Base-by-base conservation (phyloP, 2,888 invertebrate genomes). In the Drosophila ustulata region DNA sequence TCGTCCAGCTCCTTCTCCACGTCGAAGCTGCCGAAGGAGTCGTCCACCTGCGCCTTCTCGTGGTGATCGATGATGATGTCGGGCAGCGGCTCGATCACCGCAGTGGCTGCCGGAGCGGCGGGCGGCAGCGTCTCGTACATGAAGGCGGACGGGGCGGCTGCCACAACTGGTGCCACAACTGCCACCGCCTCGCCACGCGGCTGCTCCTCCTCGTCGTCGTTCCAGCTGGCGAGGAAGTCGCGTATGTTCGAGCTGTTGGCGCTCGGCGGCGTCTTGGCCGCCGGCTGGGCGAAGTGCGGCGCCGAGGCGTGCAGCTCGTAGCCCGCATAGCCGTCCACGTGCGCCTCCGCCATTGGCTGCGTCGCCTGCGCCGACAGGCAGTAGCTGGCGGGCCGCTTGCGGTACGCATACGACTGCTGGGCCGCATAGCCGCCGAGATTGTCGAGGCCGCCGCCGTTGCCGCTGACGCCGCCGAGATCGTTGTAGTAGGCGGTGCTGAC, bases 11-110 rank as follows among this genome's bases (percentile, higher is more conserved):
- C 91, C 62, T 91, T 91, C 52, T 91, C 91, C 18, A 91, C 91
- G 76, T 91, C 91, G 53, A 91, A 91, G 46, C 87, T 83, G 34
- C 67, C 89, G 8, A 91, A 88, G n/a, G 71, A 73, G 34, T 88
- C 88, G 11, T 88, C 88, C 25, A 70, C 59, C 18, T 51, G 46
- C 0, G 72, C 25, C 53, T 92, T 92, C 57, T 92, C 92, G 71
- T 92, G 92, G 73, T 92, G 92, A 75, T 92, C 92, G 52, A 92
- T 92, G 3, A 92, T 90, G 66, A 92, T 92, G 74, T 92, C 92
- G 0, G 93, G 92, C 65, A 92, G 90, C 51, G 82, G 43, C n/a
- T 71, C 77, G n/a, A 51, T 4, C 11, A 77, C 90, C 34, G 83
- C 88, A 0, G 89, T 85, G 13, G 89, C 82, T 3, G 81, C 79